Base-by-base conservation (phyloP, 2,113 vertebrate genomes). In the Myanophis thanlyinensis region DNA sequence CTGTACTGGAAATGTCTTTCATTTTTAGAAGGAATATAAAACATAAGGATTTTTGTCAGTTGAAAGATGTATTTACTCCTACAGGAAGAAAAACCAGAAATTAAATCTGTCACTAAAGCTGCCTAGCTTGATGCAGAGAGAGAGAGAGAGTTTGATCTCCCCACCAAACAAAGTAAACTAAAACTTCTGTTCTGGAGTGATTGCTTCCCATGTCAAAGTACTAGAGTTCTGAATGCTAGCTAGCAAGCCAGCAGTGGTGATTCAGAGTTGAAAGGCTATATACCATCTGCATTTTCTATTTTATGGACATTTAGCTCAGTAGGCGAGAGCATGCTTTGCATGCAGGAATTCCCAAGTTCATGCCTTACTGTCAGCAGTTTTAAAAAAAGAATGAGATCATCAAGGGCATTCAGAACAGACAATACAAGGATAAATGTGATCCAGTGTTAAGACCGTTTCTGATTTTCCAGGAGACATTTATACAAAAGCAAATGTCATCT, bases 61-160 rank as follows among this genome's bases (percentile, higher is more conserved):
- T 94, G 93, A 93, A 95, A 97, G 94, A 95, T 97, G 95, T 96
- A 97, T 96, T 97, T 96, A 95, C 94, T 96, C 3, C 95, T 96
- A 88, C 94, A 92, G 89, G 54, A 91, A 91, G 95, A 95, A 97
- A 95, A 97, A 96, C 90, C 94, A 93, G 94, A 96, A 96, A 95
- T 97, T 95, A 96, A 96, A 97, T 95, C 94, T 95, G 93, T 95
- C 96, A 91, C 15, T 93, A 35, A 88, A 95, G 89, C 94, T 94
- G 87, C 88, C 93, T 90, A 95, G 8, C 52, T 91, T 95, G 53
- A 46, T 47, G 12, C 35, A 94, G 53, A 35, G n/a, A 2, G 73
- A 80, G 35, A 80, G 35, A 80, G 73, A 96, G 95, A 85, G 93
- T 95, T 88, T 94, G 7, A 95, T 95, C 62, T 90, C 62, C 52